Base-by-base conservation (phyloP, 92 coral and sea anemone species). In the Palythoa grandis region DNA sequence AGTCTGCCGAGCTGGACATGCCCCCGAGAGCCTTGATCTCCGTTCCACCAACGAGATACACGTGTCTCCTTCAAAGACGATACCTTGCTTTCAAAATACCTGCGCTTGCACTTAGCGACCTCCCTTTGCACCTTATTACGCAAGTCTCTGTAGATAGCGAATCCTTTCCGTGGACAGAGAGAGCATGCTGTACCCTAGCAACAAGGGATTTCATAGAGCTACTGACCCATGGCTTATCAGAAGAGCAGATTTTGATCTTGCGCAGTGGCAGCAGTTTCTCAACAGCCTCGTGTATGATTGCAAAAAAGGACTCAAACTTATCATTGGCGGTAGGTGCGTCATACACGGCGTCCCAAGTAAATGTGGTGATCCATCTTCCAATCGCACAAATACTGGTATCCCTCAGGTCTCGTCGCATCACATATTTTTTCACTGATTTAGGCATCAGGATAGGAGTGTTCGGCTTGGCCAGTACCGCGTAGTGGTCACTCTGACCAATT, bases 81-180 rank as follows among this genome's bases (percentile, higher is more conserved):
- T 12, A 87, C 89, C 71, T 78, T 87, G 61, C 39, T 68, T 63
- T 77, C 24, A 50, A 60, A 77, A 57, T 71, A 71, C 11, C 17
- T 19, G 15, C 25, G 15, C 39, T 79, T 87, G 43, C 90, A 87
- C 12, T 47, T 16, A 19, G 16, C 70, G 58, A 52, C 54, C 52
- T 87, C 90, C 86, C 37, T 50, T 29, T 79, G 82, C 11, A 87
- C 86, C 25, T 70, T 72, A 68, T 87, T 79, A 11, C 82, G 82
- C 19, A 71, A 15, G 52, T 23, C 29, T 52, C 37, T 87, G 74
- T 79, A 87, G 58, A 24, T 13, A 43, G 79, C 17, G 87, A 87
- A 54, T 87, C 87, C 72, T 80, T 87, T 19, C 90, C 82, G 15
- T 68, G 47, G 6, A 13, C 35, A 4, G 40, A 43, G 7, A 87